Conservation (phyloP, 2,113 vertebrate genomes). For the Centropristis striata region DNA sequence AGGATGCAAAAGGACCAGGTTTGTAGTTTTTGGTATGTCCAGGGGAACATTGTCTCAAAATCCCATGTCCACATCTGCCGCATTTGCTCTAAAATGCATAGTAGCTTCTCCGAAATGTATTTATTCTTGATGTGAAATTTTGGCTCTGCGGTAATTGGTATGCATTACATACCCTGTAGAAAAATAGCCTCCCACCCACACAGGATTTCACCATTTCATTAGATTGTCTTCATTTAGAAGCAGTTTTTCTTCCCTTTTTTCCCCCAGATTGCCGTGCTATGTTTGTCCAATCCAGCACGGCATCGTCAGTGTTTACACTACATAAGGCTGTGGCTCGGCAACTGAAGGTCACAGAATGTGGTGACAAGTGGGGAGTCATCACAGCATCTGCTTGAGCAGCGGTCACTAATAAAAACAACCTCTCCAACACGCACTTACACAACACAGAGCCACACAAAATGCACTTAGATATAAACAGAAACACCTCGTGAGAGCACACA, state of each 20-base stretch:
- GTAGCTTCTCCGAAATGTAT: background rate
- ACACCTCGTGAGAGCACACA: slow-evolving; percentile 17
- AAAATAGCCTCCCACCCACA: slow-evolving; percentile 31
- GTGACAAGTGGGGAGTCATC: slow-evolving; percentile 26
- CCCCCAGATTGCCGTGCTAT: background rate
- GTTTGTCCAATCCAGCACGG: background rate
- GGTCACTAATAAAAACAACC: slow-evolving; percentile 40
- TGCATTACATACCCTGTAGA: slow-evolving; percentile 10
- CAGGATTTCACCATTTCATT: slow-evolving; percentile 34
- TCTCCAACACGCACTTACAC: background rate
- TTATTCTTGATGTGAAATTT: slow-evolving; percentile 28
- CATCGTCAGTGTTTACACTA: background rate
- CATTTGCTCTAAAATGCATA: slow-evolving; percentile 2
- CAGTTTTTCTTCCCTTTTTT: background rate
- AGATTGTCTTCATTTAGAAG: slow-evolving; percentile 10
- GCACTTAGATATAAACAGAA: slow-evolving; percentile 18
- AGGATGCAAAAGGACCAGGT: no score
- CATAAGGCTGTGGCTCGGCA: background rate
- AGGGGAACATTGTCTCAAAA: no score
- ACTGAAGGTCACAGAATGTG: slow-evolving; percentile 39
- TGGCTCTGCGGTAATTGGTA: slow-evolving; percentile 4
- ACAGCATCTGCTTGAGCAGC: slow-evolving; percentile 36
- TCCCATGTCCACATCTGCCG: background rate
- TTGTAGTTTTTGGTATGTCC: background rate
- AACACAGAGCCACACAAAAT: slow-evolving; percentile 4